Percentiles rank a stretch among this genome's conserved stretches.
These are phyloP conservation scores for Tonatia bakeri DNA, from an alignment of 2,113 vertebrate genomes.

Conservation along the genomic window DNA sequence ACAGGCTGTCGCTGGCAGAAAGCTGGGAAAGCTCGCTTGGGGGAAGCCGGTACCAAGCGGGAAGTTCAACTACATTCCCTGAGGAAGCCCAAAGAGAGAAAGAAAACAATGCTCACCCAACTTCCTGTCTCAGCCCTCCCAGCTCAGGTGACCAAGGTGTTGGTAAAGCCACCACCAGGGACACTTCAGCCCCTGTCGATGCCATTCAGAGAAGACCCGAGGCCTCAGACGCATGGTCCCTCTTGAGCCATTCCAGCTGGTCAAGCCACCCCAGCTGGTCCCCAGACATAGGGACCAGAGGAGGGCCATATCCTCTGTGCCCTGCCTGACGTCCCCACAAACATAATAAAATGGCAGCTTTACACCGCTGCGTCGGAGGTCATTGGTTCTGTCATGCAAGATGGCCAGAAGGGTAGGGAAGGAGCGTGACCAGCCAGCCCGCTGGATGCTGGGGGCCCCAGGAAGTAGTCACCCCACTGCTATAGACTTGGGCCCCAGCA, in stretches of 20 bases:
- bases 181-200: not conserved
- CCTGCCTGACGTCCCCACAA: not conserved
- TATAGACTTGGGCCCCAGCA: rapidly evolving
- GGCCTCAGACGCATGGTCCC: not conserved
- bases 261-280: too few relatives aligned
- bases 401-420: not conserved
- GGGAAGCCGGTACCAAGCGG: not conserved
- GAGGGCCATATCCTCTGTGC: not conserved
- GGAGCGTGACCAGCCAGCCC: too few relatives aligned
- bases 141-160: not conserved
- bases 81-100: not conserved
- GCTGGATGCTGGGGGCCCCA: not conserved
- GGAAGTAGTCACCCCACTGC: not conserved
- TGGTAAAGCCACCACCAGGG: not conserved
- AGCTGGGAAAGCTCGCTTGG: not conserved
- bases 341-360: not conserved
- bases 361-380: not conserved
- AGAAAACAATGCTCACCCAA: rapidly evolving
- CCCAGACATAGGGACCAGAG: not conserved
- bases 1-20: not conserved
- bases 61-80: not conserved
- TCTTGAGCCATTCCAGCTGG: not conserved
- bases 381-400: too few relatives aligned
- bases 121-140: too few relatives aligned
- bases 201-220: not conserved